Conservation (phyloP, 2,113 vertebrate species). For the Pachypanchax playfairii region DNA sequence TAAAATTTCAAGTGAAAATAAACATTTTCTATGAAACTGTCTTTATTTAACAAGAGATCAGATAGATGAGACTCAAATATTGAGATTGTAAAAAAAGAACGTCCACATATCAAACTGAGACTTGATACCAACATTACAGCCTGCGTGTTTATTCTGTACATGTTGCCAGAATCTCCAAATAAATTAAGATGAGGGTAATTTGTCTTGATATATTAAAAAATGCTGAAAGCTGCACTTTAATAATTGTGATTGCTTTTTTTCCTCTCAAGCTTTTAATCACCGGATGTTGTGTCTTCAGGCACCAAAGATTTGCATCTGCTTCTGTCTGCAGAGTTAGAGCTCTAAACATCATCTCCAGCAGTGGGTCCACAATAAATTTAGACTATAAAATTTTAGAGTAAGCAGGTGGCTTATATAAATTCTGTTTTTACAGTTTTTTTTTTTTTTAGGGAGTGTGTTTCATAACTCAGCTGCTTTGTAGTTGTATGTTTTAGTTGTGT, state of each 20-base stretch:
- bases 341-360: conserved; percentile 48
- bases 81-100: neutral
- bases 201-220: conserved; percentile 21
- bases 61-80: neutral
- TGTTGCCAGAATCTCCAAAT: conserved; percentile 15
- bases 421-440: conserved; percentile 11
- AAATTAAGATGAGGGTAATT: conserved; percentile 18
- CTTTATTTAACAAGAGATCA: too few relatives aligned
- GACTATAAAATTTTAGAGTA: conserved; percentile 53
- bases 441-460: neutral
- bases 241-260: conserved; percentile 35
- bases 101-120: neutral
- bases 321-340: conserved; percentile 31
- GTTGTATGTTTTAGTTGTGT: neutral
- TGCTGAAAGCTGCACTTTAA: conserved; percentile 33
- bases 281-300: conserved; percentile 59
- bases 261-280: conserved; percentile 36
- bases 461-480: neutral
- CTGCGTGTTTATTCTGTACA: conserved; percentile 2
- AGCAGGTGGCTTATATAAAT: conserved; percentile 62
- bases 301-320: conserved; percentile 44
- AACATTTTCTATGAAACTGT: too few relatives aligned
- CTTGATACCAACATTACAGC: neutral
- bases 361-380: conserved; percentile 50
- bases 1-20: too few relatives aligned